Base-by-base conservation (phyloP, 2,113 vertebrate species). In the Chlorocebus sabaeus region DNA sequence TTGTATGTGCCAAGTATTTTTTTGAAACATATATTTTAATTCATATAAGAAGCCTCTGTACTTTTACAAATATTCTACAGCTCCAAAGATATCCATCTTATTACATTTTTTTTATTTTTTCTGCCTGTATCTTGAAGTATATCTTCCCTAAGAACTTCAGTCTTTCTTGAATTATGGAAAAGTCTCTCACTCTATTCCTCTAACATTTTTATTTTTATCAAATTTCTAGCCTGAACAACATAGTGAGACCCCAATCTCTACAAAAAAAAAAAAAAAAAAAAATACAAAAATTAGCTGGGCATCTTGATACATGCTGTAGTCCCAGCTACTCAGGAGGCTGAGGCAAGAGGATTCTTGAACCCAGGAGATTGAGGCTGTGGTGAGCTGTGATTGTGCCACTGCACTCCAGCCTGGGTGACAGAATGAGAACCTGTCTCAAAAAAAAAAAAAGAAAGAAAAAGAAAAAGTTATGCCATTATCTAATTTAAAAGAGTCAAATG, bases 131-230 rank as follows among this genome's bases (percentile, higher is more conserved):
- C n/a, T 68, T 45, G 11, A 78, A 87, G 16, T 64, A 16, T 7
- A 85, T 81, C 67, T 81, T 16, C 43, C 18, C 43, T 57, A 84
- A 85, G 35, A 87, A 78, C 8, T 43, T 86, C 3, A 3, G 48
- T 93, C 48, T 90, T 92, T 43, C 25, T 61, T 40, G 55, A 64
- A 80, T 79, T 90, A 35, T 82, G 82, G 10, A 96, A 57, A 68
- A 75, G 12, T 16, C 6, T 61, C 16, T 82, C 52, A 38, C 25
- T 43, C 5, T 90, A 8, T n/a, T 68, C 30, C 73, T 18, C 20
- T 90, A 75, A 45, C 64, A 23, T 43, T 93, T 84, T 95, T 38
- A 67, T 48, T 96, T 96, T 92, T 38, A 83, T 40, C 70, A 93
- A 93, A 78, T 67, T 32, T 64, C 61, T 64, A 64, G 5, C 61